Evolutionary conservation across 2,113 vertebrate species (phyloP), one percentile per base, ranked within the genome.

Genomic region (Drymodes brunneopygia): DNA sequence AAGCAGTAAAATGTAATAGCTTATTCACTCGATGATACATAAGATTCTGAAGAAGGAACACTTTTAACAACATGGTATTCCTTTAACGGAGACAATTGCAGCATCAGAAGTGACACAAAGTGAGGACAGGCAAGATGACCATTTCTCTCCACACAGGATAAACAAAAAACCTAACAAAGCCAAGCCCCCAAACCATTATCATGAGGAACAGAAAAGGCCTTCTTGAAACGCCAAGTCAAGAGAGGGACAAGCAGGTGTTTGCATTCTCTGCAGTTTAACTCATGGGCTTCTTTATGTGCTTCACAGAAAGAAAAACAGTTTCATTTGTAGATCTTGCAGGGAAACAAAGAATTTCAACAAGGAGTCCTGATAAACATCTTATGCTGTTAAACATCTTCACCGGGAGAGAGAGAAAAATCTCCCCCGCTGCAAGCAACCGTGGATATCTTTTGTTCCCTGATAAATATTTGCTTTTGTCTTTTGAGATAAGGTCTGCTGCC

Each of bases 401-500:
- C 45, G 28, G 94, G 94, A 98, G 97, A 98, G 98, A 97, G 90
- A 97, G 92, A 97, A 94, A 97, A 98, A 98, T 98, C 97, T 96
- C 40, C 20, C 57, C 53, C 73, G 81, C 56, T 44, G 96, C 97
- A 97, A 97, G 97, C 97, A 92, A 64, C 95, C 79, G 47, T 35
- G 94, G 96, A 96, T 84, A 81, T 79, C 97, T 97, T 98, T 99
- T 98, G 98, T 99, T 98, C 98, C 97, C 97, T 96, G 97, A 97
- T 98, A 98, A 99, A 98, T 98, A 98, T 98, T 99, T 98, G 98
- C 96, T 95, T 98, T 98, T 97, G 97, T 96, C 96, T 98, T 98
- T 98, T 98, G 98, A 97, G 98, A 97, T 94, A 96, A 94, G 88
- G 78, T 94, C 90, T 93, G 58, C 78, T 73, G 95, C 89, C 78